Evolutionary conservation across 2,888 invertebrate species (phyloP).

Genomic region (Leptopterna dolabrata): DNA sequence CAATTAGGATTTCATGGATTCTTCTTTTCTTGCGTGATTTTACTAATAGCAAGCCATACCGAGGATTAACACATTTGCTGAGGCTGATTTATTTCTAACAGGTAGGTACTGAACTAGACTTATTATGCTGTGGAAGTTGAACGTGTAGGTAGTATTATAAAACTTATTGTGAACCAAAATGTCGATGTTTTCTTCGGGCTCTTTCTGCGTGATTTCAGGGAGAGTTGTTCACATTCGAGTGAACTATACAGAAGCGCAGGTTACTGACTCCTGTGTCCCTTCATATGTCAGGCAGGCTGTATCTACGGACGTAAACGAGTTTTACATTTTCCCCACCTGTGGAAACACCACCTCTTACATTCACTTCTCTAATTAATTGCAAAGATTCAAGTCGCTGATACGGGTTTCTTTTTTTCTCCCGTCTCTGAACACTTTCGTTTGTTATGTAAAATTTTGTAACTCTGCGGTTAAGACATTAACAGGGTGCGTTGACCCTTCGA

Average conservation of each 20-base stretch:
- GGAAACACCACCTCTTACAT: not conserved
- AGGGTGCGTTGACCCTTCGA: not conserved
- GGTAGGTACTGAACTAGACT: too few relatives aligned
- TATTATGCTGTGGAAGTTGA: too few relatives aligned
- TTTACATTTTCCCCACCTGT: not conserved
- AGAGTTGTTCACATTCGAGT: too few relatives aligned
- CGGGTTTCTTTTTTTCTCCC: conserved; percentile 20
- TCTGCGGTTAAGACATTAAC: conserved; percentile 12
- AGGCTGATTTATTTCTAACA: too few relatives aligned
- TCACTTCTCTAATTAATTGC: conserved; percentile 8
- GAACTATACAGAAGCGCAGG: not conserved
- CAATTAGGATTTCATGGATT: too few relatives aligned
- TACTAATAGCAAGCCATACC: too few relatives aligned
- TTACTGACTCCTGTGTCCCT: not conserved
- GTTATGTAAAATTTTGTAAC: conserved; percentile 26
- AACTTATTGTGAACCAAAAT: too few relatives aligned
- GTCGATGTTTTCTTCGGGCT: not conserved
- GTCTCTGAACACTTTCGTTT: conserved; percentile 20
- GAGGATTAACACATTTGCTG: too few relatives aligned
- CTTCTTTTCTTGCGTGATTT: too few relatives aligned
- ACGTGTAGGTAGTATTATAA: too few relatives aligned
- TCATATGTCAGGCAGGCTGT: not conserved
- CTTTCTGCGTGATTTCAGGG: too few relatives aligned
- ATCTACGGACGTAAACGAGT: not conserved
- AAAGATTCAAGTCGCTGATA: not conserved